Evolutionary conservation across 2,888 invertebrate species (phyloP).

Genomic region (Trissolcus japonicus): DNA sequence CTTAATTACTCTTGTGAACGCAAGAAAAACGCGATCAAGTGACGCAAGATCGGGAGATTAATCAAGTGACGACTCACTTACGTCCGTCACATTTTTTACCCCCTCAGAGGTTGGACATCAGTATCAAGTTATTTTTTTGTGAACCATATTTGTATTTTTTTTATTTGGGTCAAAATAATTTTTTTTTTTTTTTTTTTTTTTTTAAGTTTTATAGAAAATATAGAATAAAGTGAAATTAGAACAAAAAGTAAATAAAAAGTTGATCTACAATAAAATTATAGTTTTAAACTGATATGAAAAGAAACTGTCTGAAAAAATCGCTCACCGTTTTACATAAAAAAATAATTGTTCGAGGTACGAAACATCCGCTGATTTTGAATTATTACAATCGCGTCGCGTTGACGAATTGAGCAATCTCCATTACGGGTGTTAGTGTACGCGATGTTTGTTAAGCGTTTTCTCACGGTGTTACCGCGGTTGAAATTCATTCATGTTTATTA

Average conservation of each 20-base stretch:
- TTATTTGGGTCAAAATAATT: too few relatives aligned
- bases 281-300: too few relatives aligned
- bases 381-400: constrained; percentile 14
- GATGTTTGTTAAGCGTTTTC: constrained; percentile 41
- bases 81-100: constrained; percentile 37
- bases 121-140: too few relatives aligned
- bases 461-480: constrained; percentile 35
- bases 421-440: not conserved
- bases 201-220: too few relatives aligned
- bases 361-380: constrained; percentile 8
- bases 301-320: too few relatives aligned
- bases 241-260: too few relatives aligned
- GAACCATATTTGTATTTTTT: too few relatives aligned
- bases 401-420: constrained; percentile 44
- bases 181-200: too few relatives aligned
- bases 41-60: constrained; percentile 48
- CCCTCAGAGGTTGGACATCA: not conserved
- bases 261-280: too few relatives aligned
- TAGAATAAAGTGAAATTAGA: too few relatives aligned
- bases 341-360: not conserved
- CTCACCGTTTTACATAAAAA: not conserved
- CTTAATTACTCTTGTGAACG: constrained; percentile 47
- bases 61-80: constrained; percentile 52
- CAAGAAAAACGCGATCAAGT: constrained; percentile 40
- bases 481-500: constrained; percentile 38